A percentile compares a stretch with the other conserved stretches of the same genome.
Evolutionary conservation across 1,140 invertebrate species (phyloP).

Genomic region (Zaprionus camerounensis): DNA sequence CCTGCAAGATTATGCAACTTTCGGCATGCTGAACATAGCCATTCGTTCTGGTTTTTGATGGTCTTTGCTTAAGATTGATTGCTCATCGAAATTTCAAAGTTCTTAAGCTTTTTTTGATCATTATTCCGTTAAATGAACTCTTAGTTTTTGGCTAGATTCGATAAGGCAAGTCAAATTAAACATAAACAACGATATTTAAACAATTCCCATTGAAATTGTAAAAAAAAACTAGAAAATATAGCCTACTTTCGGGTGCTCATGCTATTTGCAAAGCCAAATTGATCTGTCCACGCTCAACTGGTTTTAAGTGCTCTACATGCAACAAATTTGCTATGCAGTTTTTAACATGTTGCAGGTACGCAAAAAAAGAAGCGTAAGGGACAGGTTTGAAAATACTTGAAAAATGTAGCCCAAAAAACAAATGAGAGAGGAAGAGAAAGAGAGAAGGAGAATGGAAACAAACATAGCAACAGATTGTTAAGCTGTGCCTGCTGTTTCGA

Average conservation of each 20-base stretch:
- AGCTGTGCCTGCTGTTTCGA: slow-evolving; percentile 19
- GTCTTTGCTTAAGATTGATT: too few relatives aligned
- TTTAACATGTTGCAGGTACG: not conserved
- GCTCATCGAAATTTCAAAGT: too few relatives aligned
- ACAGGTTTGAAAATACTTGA: not conserved
- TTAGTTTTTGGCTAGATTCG: not conserved
- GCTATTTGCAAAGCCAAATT: not conserved
- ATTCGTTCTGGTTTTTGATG: too few relatives aligned
- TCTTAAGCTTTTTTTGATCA: too few relatives aligned
- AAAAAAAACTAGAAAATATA: not conserved
- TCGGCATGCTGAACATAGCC: too few relatives aligned
- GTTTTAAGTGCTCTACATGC: not conserved
- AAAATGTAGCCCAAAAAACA: not conserved
- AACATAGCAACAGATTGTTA: slow-evolving; percentile 19
- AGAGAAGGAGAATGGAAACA: not conserved
- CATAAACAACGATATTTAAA: not conserved
- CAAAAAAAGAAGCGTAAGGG: not conserved
- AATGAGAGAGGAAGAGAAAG: not conserved
- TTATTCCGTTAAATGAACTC: rapidly evolving
- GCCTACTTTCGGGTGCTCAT: not conserved
- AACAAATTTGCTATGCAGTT: not conserved
- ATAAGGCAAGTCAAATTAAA: not conserved
- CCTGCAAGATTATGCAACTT: too few relatives aligned
- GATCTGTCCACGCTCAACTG: not conserved
- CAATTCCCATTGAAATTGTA: not conserved